phyloP scores from a whole-genome alignment of 2,888 invertebrate genomes.

The Lapara coniferarum region DNA sequence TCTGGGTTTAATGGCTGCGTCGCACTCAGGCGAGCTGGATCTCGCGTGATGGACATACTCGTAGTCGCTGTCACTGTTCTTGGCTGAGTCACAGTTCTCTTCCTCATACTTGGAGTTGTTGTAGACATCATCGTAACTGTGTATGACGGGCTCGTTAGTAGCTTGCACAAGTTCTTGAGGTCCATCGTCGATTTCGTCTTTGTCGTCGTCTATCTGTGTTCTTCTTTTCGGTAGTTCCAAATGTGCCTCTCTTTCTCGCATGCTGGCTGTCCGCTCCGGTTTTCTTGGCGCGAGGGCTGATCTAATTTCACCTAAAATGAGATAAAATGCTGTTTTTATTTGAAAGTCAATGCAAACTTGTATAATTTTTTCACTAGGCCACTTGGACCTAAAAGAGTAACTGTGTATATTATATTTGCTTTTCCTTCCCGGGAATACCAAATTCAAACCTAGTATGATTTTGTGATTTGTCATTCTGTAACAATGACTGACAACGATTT shows the following conservation, averaged over 20 bases:
- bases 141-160: constrained; percentile 74
- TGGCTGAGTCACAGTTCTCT: constrained; percentile 74
- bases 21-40: constrained; percentile 88
- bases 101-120: constrained; percentile 75
- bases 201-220: constrained; percentile 80
- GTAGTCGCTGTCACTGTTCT: constrained; percentile 85
- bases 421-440: too few species aligned
- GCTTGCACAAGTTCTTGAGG: constrained; percentile 75
- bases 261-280: constrained; percentile 93
- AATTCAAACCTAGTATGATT: too few species aligned
- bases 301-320: constrained; percentile 88
- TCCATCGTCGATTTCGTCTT: constrained; percentile 76
- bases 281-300: constrained; percentile 92
- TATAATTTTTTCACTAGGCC: too few species aligned
- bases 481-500: background rate
- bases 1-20: constrained; percentile 81
- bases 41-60: constrained; percentile 86
- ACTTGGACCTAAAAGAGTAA: too few species aligned
- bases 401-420: too few species aligned
- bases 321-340: background rate
- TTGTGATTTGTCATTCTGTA: too few species aligned
- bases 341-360: too few species aligned
- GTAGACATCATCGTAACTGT: constrained; percentile 80
- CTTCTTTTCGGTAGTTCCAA: constrained; percentile 83
- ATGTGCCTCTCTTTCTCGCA: constrained; percentile 90